A percentile compares a stretch with the other conserved stretches of the same genome.
phyloP scores from a whole-genome alignment of 2,113 vertebrate species.

The Microcebus ravelobensis region DNA sequence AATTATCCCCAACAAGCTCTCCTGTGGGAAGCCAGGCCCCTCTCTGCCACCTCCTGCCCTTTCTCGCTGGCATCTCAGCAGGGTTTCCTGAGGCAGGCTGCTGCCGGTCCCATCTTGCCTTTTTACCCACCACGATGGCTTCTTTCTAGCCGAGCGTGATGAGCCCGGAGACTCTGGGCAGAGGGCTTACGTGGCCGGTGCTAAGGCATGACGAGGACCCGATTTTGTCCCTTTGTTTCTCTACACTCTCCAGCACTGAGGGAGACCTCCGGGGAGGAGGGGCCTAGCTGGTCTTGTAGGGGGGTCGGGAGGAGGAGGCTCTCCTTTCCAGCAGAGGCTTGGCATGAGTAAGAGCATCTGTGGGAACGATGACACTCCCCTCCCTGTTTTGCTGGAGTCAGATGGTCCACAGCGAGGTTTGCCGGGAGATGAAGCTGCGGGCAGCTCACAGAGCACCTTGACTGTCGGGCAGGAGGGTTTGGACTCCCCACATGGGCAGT shows the following conservation, averaged over 20 bases:
- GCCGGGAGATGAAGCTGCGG: neutral
- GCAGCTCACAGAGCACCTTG: neutral
- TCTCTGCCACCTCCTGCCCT: neutral
- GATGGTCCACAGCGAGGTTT: rapidly evolving
- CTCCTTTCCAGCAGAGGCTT: neutral
- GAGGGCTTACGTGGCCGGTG: neutral
- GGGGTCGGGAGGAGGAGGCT: neutral
- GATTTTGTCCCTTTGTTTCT: neutral
- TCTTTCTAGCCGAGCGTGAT: neutral
- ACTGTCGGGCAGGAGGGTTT: neutral
- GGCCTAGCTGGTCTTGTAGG: neutral
- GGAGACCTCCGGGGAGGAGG: neutral
- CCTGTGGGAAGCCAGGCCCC: neutral
- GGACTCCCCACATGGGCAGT: neutral
- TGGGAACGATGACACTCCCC: neutral
- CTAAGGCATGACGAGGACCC: too few species aligned
- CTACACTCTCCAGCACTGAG: neutral
- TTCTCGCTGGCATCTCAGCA: neutral
- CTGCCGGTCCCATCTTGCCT: neutral
- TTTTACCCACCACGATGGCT: neutral
- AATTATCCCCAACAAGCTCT: constrained; percentile 66
- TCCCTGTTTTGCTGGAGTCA: neutral
- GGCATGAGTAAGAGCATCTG: neutral
- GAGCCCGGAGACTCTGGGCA: neutral
- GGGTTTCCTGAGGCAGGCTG: neutral